Conservation (phyloP, 2,888 invertebrate species). For the Hydroisotoma schaefferi region DNA sequence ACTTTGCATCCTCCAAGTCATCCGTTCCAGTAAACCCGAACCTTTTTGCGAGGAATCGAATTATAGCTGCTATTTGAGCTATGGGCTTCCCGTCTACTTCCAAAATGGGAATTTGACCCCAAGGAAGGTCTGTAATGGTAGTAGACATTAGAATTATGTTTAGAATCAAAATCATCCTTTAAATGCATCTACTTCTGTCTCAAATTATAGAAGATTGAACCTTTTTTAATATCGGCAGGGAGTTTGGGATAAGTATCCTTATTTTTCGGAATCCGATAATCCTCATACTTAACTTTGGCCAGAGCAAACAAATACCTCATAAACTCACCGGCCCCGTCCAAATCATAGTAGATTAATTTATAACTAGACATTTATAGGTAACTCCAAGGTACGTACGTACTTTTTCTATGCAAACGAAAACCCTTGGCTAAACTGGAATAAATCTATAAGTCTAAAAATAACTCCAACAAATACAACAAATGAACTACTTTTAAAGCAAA, state of each 20-base stretch:
- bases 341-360: slow-evolving; percentile 15
- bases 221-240: slow-evolving; percentile 14
- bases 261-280: slow-evolving; percentile 17
- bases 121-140: slow-evolving; percentile 39
- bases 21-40: slow-evolving; percentile 33
- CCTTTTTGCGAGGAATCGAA: slow-evolving; percentile 45
- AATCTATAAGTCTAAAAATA: too few relatives aligned
- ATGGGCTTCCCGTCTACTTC: slow-evolving; percentile 46
- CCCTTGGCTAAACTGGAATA: too few relatives aligned
- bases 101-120: slow-evolving; percentile 43
- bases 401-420: too few relatives aligned
- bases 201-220: too few relatives aligned
- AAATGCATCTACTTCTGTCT: too few relatives aligned
- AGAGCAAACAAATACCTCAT: slow-evolving; percentile 17
- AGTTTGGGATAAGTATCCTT: slow-evolving; percentile 12
- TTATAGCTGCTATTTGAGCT: slow-evolving; percentile 45
- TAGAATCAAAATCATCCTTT: too few relatives aligned
- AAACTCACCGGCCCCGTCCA: slow-evolving; percentile 7
- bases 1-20: slow-evolving; percentile 31
- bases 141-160: too few relatives aligned
- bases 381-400: too few relatives aligned
- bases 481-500: too few relatives aligned
- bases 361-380: too few relatives aligned
- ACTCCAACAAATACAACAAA: too few relatives aligned
- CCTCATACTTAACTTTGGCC: slow-evolving; percentile 19